Conservation (phyloP, 2,888 invertebrate species). For the Diarsia mendica region DNA sequence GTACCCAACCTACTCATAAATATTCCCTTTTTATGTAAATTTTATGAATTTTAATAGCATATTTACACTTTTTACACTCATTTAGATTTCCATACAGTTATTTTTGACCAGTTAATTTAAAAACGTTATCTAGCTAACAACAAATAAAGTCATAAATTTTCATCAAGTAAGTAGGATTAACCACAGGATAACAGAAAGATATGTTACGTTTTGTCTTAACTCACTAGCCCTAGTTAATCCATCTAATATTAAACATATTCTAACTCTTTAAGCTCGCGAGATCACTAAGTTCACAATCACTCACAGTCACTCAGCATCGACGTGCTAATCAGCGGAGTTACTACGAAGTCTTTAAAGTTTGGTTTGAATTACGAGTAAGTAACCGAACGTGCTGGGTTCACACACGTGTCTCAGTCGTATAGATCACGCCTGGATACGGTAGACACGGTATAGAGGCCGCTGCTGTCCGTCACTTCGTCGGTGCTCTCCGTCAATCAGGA, state of each 20-base stretch:
- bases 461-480: constrained; percentile 87
- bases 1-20: background rate
- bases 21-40: constrained; percentile 24
- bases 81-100: constrained; percentile 10
- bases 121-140: constrained; percentile 24
- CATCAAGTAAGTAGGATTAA: constrained; percentile 39
- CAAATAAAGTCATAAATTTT: constrained; percentile 18
- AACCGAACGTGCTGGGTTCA: constrained; percentile 10
- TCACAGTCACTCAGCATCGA: constrained; percentile 44
- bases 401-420: constrained; percentile 74
- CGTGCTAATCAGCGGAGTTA: constrained; percentile 49
- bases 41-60: constrained; percentile 11
- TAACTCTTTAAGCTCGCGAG: constrained; percentile 77
- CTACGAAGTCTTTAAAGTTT: constrained; percentile 47
- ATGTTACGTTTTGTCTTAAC: constrained; percentile 55
- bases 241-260: constrained; percentile 54
- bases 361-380: constrained; percentile 15
- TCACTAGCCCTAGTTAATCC: constrained; percentile 49
- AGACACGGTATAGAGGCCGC: constrained; percentile 84
- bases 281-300: constrained; percentile 72
- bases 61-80: constrained; percentile 43
- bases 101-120: constrained; percentile 27
- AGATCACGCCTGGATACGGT: constrained; percentile 84
- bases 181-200: constrained; percentile 49
- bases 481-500: constrained; percentile 90